These are phyloP conservation scores for Cactoblastis cactorum DNA, from an alignment of 2,888 invertebrate genomes.

Conservation along the genomic window DNA sequence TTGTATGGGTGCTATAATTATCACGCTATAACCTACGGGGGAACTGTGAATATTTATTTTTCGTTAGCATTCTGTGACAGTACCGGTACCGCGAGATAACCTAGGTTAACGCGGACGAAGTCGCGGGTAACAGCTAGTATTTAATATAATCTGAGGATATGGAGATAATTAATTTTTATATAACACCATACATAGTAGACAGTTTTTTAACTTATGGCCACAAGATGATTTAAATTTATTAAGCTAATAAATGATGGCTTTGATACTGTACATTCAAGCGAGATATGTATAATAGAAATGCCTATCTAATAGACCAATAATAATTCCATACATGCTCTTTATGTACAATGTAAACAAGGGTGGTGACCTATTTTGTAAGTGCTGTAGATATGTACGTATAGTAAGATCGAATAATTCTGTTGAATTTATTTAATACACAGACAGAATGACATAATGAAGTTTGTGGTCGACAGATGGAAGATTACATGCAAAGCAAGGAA, in stretches of 20 bases:
- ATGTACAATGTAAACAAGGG: neutral
- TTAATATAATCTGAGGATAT: neutral
- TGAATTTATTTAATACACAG: constrained; percentile 1
- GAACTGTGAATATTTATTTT: too few relatives aligned
- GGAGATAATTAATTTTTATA: too few relatives aligned
- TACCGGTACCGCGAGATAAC: too few relatives aligned
- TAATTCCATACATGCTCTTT: neutral
- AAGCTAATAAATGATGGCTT: neutral
- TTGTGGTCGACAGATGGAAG: constrained; percentile 6
- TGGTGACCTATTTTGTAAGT: constrained; percentile 1
- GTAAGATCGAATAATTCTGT: neutral
- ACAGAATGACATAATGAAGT: neutral
- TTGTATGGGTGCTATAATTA: too few relatives aligned
- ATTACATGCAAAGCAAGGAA: constrained; percentile 9
- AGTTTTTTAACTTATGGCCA: too few relatives aligned
- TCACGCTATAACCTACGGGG: too few relatives aligned
- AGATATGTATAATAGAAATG: neutral
- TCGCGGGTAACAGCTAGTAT: too few relatives aligned
- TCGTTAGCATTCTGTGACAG: too few relatives aligned
- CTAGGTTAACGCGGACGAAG: too few relatives aligned
- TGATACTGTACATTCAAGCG: neutral
- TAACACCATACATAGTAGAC: too few relatives aligned
- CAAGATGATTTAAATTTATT: too few relatives aligned
- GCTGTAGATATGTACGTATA: too few relatives aligned
- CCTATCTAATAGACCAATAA: neutral